phyloP scores from a whole-genome alignment of 2,888 invertebrate genomes.

The Mimumesa dahlbomi region DNA sequence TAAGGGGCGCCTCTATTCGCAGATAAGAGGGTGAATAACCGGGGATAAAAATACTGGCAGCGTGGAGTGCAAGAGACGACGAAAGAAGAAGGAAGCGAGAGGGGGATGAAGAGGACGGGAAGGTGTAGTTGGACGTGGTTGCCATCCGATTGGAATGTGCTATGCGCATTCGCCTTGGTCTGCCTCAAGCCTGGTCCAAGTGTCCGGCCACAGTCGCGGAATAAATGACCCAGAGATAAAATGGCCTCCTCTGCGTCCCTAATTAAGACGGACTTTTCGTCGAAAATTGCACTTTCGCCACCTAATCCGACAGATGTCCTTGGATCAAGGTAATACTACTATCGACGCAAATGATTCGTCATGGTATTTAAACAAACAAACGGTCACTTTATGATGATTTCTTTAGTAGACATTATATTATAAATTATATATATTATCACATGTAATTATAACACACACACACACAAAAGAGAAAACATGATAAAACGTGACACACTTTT shows the following conservation, averaged over 20 bases:
- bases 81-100: constrained; percentile 36
- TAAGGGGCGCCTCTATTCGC: constrained; percentile 63
- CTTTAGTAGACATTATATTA: too few relatives aligned
- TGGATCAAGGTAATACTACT: too few relatives aligned
- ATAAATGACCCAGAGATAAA: constrained; percentile 78
- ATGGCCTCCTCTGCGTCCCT: constrained; percentile 67
- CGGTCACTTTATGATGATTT: too few relatives aligned
- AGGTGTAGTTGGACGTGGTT: constrained; percentile 70
- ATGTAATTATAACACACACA: constrained; percentile 7
- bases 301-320: background rate
- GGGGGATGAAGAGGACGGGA: constrained; percentile 46
- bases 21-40: constrained; percentile 79
- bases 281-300: constrained; percentile 67
- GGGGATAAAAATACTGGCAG: constrained; percentile 77
- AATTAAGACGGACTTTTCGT: constrained; percentile 74
- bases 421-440: too few relatives aligned
- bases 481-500: too few relatives aligned
- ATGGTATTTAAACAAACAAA: too few relatives aligned
- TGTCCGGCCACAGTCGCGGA: constrained; percentile 70
- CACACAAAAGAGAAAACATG: background rate
- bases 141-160: constrained; percentile 76
- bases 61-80: constrained; percentile 51
- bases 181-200: constrained; percentile 68
- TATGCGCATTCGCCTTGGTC: constrained; percentile 66
- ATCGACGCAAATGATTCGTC: too few relatives aligned